Base-by-base conservation (phyloP, 2,113 vertebrate genomes). In the Promerops cafer region DNA sequence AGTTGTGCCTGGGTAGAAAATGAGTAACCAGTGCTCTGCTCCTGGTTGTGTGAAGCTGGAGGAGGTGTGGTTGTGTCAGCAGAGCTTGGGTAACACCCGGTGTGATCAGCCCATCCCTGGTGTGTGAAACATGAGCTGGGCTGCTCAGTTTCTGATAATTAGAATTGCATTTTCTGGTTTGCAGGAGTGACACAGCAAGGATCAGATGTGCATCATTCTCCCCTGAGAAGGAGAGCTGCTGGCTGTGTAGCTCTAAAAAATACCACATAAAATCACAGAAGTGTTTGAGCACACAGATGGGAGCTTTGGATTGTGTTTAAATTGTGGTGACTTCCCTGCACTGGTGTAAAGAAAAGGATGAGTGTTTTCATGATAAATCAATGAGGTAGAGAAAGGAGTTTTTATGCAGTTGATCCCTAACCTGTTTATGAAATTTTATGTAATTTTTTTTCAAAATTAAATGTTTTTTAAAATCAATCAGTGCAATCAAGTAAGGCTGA, bases 41-140 rank as follows among this genome's bases (percentile, higher is more conserved):
- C 0, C 0, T n/a, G 17, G 1, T 7, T 3, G 14, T 50, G 8
- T 37, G 33, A 42, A 16, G 56, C 59, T 59, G 54, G n/a, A 53
- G 79, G 19, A 83, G 68, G 33, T 37, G 21, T 5, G 37, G 54
- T 16, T n/a, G 40, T 56, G 3, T 23, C 61, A 28, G 45, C 10
- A 66, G 72, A 50, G 26, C 35, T 50, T n/a, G 21, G 45, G 69
- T 76, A 13, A 19, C 69, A 28, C 54, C 56, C 30, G 42, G 2
- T 42, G 80, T 7, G 26, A 42, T 40, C 56, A 28, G 61, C 91
- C 44, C 47, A 1, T 26, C 65, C 57, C 13, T 7, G 22, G 14
- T 4, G 37, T 2, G 1, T 30, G 92, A 44, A 96, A 95, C 24
- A 1, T 0, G 24, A 97, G 64, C 74, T 33, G 69, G 27, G 39